Evolutionary conservation across 2,888 invertebrate genomes (phyloP).

Genomic region (Tortricodes alternella): DNA sequence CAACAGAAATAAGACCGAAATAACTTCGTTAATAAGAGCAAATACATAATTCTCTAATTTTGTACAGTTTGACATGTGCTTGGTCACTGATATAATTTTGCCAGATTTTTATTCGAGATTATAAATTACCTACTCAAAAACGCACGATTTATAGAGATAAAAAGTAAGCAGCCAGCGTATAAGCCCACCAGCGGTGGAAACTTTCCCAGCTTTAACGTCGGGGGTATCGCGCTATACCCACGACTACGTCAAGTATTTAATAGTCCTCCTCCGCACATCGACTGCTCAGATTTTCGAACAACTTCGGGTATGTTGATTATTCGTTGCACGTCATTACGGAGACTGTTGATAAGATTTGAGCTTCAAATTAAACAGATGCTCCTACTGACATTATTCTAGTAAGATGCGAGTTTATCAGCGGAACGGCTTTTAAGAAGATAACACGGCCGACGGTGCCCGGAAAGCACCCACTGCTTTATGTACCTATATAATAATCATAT

Average conservation of each 20-base stretch:
- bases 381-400: not conserved
- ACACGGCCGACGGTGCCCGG: no score
- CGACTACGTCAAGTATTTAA: constrained; percentile 49
- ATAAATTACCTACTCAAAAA: no score
- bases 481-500: no score
- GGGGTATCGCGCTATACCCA: not conserved
- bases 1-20: no score
- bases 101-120: no score
- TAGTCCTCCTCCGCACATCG: constrained; percentile 41
- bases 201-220: not conserved
- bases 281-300: constrained; percentile 28
- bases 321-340: constrained; percentile 29
- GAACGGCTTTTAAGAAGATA: no score
- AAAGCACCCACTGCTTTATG: no score
- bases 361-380: constrained; percentile 16
- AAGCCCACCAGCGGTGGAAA: not conserved
- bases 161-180: not conserved
- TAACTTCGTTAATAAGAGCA: no score
- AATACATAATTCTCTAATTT: no score
- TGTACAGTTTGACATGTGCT: no score
- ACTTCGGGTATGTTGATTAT: constrained; percentile 31
- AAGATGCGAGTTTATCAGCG: no score
- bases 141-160: not conserved
- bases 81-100: no score
- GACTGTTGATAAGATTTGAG: constrained; percentile 18